Conservation (phyloP, 2,888 invertebrate species). For the Agonopterix alstromeriana region DNA sequence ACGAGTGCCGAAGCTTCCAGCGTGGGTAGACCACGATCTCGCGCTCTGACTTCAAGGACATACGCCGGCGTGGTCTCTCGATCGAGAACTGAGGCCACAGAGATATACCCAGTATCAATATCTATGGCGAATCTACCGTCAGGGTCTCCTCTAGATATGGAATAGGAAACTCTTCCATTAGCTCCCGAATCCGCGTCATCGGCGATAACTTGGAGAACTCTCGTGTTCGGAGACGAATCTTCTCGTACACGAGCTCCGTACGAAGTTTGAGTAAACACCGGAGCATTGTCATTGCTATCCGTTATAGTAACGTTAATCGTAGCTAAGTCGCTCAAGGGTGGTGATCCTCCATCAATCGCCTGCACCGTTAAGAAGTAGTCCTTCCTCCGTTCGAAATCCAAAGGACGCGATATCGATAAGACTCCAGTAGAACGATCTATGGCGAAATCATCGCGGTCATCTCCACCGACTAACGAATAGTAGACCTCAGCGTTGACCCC, state of each 20-base stretch:
- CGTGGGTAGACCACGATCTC: slow-evolving; percentile 87
- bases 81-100: slow-evolving; percentile 85
- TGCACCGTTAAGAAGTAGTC: slow-evolving; percentile 93
- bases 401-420: slow-evolving; percentile 83
- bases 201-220: slow-evolving; percentile 86
- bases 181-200: slow-evolving; percentile 89
- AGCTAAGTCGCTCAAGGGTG: slow-evolving; percentile 92
- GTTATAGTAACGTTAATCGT: slow-evolving; percentile 89
- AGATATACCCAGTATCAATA: slow-evolving; percentile 84
- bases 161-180: slow-evolving; percentile 88
- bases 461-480: slow-evolving; percentile 91
- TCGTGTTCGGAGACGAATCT: slow-evolving; percentile 83
- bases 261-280: slow-evolving; percentile 85
- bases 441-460: slow-evolving; percentile 90
- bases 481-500: slow-evolving; percentile 95
- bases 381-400: slow-evolving; percentile 92
- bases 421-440: slow-evolving; percentile 86
- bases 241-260: slow-evolving; percentile 88
- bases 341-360: slow-evolving; percentile 92
- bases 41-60: slow-evolving; percentile 86
- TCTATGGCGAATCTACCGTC: slow-evolving; percentile 88
- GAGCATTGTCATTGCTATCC: slow-evolving; percentile 93
- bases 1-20: slow-evolving; percentile 84
- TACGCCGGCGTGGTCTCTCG: slow-evolving; percentile 88
- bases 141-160: slow-evolving; percentile 83